Conservation (phyloP, 2,888 invertebrate species). For the Plebejus anna region DNA sequence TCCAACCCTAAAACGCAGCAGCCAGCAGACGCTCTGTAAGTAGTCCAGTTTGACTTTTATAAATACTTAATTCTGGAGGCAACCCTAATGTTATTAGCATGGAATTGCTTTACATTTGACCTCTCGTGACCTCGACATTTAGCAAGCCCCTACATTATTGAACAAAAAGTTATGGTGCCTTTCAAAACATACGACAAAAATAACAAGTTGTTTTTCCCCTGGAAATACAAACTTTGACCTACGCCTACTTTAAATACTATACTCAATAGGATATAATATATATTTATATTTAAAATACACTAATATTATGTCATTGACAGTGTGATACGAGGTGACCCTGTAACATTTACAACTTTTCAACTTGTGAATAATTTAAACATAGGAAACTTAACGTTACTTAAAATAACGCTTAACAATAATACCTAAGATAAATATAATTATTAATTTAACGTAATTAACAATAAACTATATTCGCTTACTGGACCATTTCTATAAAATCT, state of each 20-base stretch:
- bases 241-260: conserved; percentile 1
- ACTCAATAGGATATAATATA: not conserved
- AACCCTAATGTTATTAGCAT: not conserved
- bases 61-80: not conserved
- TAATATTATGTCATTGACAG: conserved; percentile 20
- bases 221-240: not conserved
- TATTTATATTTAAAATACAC: not conserved
- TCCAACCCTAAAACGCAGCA: too few species aligned
- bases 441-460: not conserved
- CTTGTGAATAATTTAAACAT: not conserved
- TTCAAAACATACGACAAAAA: not conserved
- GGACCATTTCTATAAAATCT: not conserved
- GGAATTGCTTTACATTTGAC: not conserved
- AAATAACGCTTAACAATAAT: not conserved
- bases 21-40: not conserved
- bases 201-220: not conserved
- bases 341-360: conserved; percentile 20
- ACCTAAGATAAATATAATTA: not conserved
- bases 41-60: not conserved
- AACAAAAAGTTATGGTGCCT: not conserved
- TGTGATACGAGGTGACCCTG: conserved; percentile 31
- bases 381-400: not conserved
- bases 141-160: not conserved
- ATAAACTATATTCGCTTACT: not conserved
- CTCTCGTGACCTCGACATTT: not conserved